Conservation (phyloP, 2,113 vertebrate species). For the Malaclemys terrapin region DNA sequence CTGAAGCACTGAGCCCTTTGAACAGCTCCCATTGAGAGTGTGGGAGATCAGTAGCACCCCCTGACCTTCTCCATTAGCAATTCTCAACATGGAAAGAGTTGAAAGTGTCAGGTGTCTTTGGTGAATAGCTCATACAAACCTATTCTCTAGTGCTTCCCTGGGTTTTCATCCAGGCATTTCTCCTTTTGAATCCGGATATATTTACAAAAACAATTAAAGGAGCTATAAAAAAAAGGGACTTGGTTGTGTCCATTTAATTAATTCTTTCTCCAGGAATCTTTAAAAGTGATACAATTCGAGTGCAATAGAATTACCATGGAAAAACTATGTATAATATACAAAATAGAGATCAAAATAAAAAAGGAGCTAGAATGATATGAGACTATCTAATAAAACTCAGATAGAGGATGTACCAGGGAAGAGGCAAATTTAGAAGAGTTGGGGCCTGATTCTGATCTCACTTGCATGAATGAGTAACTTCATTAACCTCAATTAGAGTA, state of each 20-base stretch:
- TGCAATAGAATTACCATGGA: background rate
- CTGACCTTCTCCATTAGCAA: constrained; percentile 22
- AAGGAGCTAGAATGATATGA: background rate
- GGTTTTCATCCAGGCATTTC: no score
- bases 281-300: background rate
- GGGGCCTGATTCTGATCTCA: background rate
- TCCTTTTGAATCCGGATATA: background rate
- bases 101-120: background rate
- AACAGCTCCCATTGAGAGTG: background rate
- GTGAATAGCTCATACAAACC: background rate
- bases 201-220: background rate
- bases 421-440: background rate
- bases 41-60: constrained; percentile 18
- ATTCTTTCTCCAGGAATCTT: background rate
- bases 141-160: background rate
- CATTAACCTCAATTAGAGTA: background rate
- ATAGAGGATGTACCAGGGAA: background rate
- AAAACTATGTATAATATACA: background rate
- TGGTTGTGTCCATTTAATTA: background rate
- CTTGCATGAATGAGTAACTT: background rate
- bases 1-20: background rate
- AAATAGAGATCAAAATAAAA: background rate
- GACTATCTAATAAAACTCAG: background rate
- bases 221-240: background rate
- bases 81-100: constrained; percentile 18